Percentiles rank a stretch among this genome's conserved stretches.
phyloP scores from a whole-genome alignment of 2,113 vertebrate species.

The Nothobranchius kuhntae region DNA sequence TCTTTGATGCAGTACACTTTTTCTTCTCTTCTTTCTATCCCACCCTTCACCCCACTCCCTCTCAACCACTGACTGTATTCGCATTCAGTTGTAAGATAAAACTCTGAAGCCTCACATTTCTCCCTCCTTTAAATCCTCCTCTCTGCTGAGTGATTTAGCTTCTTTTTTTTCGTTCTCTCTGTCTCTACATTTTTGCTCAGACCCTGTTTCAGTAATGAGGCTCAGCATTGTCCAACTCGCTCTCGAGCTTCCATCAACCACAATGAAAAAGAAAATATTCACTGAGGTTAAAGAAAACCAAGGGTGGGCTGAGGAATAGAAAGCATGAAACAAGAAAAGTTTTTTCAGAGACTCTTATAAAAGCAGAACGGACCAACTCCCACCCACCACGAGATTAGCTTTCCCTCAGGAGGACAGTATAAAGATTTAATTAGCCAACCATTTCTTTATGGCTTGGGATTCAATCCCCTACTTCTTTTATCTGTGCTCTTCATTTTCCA shows the following conservation, averaged over 20 bases:
- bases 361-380: constrained; percentile 47
- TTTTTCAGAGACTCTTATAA: constrained; percentile 31
- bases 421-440: constrained; percentile 73
- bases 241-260: constrained; percentile 59
- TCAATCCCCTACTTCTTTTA: constrained; percentile 54
- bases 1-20: constrained; percentile 61
- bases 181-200: constrained; percentile 32
- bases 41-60: constrained; percentile 8
- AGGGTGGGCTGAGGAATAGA: constrained; percentile 56
- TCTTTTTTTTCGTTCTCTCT: constrained; percentile 5
- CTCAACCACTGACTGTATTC: constrained; percentile 58
- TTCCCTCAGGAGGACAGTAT: constrained; percentile 53
- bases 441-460: constrained; percentile 25
- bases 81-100: constrained; percentile 63
- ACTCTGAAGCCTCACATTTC: constrained; percentile 21
- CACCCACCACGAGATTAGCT: constrained; percentile 69
- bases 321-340: constrained; percentile 52
- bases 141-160: constrained; percentile 49
- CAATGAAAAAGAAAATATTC: constrained; percentile 17
- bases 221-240: constrained; percentile 55
- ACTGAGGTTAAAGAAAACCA: constrained; percentile 44
- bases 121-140: constrained; percentile 47
- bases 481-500: constrained; percentile 63
- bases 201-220: constrained; percentile 60
- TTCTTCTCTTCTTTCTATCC: constrained; percentile 42